Percentiles rank a stretch among this genome's conserved stretches.
Conservation (phyloP, 2,797 vertebrate genomes). For the Valencia hispanica region DNA sequence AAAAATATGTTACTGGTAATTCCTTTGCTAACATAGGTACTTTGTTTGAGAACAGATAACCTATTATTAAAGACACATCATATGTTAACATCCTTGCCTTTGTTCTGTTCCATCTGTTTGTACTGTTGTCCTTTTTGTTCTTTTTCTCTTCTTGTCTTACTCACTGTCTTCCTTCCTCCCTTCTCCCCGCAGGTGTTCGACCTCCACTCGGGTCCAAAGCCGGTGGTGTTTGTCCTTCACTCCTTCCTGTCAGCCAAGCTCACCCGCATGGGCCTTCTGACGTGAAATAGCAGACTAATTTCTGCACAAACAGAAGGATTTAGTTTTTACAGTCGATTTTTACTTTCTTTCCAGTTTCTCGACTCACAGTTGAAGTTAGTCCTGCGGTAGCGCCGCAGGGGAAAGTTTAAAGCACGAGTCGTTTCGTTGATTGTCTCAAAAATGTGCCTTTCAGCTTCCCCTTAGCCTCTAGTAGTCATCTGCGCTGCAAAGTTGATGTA, state of each 20-base stretch:
- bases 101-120: not conserved
- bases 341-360: not conserved
- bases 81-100: not conserved
- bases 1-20: not conserved
- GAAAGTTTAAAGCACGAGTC: slow-evolving; percentile 18
- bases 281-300: slow-evolving; percentile 68
- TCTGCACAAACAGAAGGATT: slow-evolving; percentile 1
- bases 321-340: not conserved
- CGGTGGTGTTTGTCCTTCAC: slow-evolving; percentile 93
- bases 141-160: not conserved
- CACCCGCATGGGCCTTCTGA: slow-evolving; percentile 94
- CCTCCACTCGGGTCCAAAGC: slow-evolving; percentile 95
- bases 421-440: slow-evolving; percentile 48
- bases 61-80: not conserved
- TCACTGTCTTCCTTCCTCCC: not conserved
- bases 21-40: not conserved
- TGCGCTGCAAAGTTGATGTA: slow-evolving; percentile 6
- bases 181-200: slow-evolving; percentile 85
- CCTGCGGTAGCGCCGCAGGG: slow-evolving; percentile 19
- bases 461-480: slow-evolving; percentile 10
- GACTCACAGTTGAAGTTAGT: slow-evolving; percentile 31
- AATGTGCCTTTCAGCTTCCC: slow-evolving; percentile 56
- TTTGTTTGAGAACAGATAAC: not conserved
- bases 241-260: slow-evolving; percentile 98
- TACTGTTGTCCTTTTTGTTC: not conserved